Conservation (phyloP, 2,888 invertebrate species). For the Cheiracanthium punctorium region DNA sequence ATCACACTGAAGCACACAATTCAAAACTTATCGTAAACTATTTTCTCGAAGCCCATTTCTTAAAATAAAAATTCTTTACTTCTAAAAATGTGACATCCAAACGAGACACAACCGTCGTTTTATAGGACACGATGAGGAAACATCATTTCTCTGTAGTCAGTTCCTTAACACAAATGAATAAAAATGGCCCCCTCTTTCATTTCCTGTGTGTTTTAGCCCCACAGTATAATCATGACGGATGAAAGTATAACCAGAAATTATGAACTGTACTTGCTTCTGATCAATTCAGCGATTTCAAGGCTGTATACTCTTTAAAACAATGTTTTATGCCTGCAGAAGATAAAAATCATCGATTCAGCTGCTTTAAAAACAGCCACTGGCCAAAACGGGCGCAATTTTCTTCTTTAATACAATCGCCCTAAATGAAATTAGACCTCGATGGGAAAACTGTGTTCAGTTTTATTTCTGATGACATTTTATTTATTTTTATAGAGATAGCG, state of each 20-base stretch:
- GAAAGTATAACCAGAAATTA: neutral
- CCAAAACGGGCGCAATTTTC: slow-evolving; percentile 41
- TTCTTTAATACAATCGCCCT: slow-evolving; percentile 58
- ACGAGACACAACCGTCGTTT: too few relatives aligned
- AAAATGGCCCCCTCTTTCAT: too few relatives aligned
- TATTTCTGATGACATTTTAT: slow-evolving; percentile 41
- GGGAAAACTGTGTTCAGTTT: slow-evolving; percentile 63
- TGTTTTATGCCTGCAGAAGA: slow-evolving; percentile 20
- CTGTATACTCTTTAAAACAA: neutral
- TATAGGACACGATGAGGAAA: too few relatives aligned
- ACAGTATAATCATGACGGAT: neutral
- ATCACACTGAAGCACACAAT: too few relatives aligned
- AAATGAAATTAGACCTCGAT: slow-evolving; percentile 66
- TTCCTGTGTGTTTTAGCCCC: neutral
- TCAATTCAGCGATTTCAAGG: neutral
- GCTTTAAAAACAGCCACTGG: slow-evolving; percentile 43
- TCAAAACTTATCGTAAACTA: too few relatives aligned
- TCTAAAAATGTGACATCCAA: too few relatives aligned
- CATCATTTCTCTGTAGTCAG: too few relatives aligned
- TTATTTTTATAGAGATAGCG: slow-evolving; percentile 47
- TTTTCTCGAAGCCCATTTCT: too few relatives aligned
- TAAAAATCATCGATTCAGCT: slow-evolving; percentile 21
- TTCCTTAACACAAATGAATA: too few relatives aligned
- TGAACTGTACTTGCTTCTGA: neutral
- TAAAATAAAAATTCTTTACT: too few relatives aligned